phyloP scores from a whole-genome alignment of 2,113 vertebrate species.

The Ictalurus furcatus region DNA sequence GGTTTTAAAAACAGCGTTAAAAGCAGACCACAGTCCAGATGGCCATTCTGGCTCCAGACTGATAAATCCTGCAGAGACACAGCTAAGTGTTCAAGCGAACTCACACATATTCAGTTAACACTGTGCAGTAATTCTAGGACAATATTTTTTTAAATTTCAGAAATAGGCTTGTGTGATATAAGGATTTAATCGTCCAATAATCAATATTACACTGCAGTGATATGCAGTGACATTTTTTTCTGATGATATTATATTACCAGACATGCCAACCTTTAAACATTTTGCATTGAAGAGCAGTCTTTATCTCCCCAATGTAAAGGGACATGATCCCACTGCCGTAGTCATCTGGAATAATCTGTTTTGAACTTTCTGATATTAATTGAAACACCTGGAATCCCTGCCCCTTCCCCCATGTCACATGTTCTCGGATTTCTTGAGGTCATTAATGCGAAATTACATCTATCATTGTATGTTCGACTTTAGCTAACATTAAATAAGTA shows the following conservation, averaged over 20 bases:
- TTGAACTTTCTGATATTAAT: not conserved
- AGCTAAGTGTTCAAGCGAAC: not conserved
- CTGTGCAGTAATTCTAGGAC: not conserved
- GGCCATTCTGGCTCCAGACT: constrained; percentile 30
- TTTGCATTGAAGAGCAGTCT: not conserved
- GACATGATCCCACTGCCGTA: not conserved
- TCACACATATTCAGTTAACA: not conserved
- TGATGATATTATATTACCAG: not conserved
- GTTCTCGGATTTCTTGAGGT: too few relatives aligned
- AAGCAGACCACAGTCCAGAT: constrained; percentile 35
- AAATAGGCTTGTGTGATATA: not conserved
- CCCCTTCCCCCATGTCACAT: too few relatives aligned
- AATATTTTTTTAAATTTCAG: not conserved
- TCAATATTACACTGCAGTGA: not conserved
- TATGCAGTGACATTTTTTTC: not conserved
- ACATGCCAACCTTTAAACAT: not conserved
- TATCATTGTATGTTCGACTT: too few relatives aligned
- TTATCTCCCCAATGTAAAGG: not conserved
- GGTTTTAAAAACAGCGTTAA: constrained; percentile 14
- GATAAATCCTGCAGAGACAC: constrained; percentile 25
- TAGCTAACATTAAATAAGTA: too few relatives aligned
- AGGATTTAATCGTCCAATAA: not conserved
- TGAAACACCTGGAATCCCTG: too few relatives aligned
- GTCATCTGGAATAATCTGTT: not conserved
- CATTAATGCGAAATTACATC: too few relatives aligned